Conservation (phyloP, 2,888 invertebrate species). For the Drosophila koepferae region DNA sequence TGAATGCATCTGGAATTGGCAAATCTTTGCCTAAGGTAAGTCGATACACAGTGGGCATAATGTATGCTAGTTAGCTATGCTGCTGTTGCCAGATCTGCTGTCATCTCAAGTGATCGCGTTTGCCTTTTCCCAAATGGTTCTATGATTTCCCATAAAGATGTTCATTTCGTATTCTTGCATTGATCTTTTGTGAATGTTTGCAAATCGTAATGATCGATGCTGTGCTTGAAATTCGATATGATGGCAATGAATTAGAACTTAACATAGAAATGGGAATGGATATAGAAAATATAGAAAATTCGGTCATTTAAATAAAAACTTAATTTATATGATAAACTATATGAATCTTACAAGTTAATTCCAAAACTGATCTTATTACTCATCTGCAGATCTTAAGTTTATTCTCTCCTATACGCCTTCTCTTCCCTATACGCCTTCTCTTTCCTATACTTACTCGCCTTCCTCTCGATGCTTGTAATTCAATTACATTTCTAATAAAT, state of each 20-base stretch:
- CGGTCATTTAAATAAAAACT: too few relatives aligned
- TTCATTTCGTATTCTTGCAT: constrained; percentile 40
- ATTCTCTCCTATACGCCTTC: background rate
- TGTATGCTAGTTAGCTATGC: constrained; percentile 46
- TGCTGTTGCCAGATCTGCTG: constrained; percentile 32
- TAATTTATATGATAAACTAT: too few relatives aligned
- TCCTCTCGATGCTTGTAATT: background rate
- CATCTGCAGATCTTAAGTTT: background rate
- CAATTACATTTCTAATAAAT: background rate
- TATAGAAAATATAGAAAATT: background rate
- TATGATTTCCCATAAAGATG: constrained; percentile 32
- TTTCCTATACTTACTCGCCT: background rate
- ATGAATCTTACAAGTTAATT: too few relatives aligned
- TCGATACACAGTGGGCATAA: constrained; percentile 52
- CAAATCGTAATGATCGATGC: background rate
- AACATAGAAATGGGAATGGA: background rate
- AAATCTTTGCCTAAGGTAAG: constrained; percentile 55
- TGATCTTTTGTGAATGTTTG: constrained; percentile 29
- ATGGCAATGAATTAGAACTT: background rate
- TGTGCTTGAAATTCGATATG: background rate
- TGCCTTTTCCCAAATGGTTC: constrained; percentile 30
- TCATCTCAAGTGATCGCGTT: constrained; percentile 51
- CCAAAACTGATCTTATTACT: too few relatives aligned
- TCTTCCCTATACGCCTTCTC: background rate
- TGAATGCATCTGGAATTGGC: constrained; percentile 61